A percentile compares a stretch with the other conserved stretches of the same genome.
phyloP scores from a whole-genome alignment of 2,888 invertebrate species.

The Yponomeuta malinellus region DNA sequence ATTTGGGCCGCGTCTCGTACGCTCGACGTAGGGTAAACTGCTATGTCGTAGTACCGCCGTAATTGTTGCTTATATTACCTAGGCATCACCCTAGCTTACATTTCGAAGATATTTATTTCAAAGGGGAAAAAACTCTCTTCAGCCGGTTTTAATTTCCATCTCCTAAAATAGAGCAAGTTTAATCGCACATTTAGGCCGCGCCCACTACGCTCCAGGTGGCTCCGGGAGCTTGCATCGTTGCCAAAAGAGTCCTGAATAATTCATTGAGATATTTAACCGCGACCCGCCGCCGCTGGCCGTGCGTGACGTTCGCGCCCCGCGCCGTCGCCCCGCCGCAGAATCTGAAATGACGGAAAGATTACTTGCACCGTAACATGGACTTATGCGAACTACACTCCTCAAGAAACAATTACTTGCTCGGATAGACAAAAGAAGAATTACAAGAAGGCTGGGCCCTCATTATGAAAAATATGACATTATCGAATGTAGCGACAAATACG shows the following conservation, averaged over 20 bases:
- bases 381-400: not conserved
- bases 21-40: constrained; percentile 55
- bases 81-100: not conserved
- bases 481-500: too few relatives aligned
- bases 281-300: constrained; percentile 37
- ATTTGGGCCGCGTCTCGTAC: constrained; percentile 51
- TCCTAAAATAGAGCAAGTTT: constrained; percentile 9
- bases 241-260: constrained; percentile 69
- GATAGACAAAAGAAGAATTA: not conserved
- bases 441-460: too few relatives aligned
- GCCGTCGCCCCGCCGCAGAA: constrained; percentile 19
- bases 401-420: not conserved
- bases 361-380: constrained; percentile 18
- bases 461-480: too few relatives aligned
- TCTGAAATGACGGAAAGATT: constrained; percentile 40
- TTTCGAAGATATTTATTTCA: too few relatives aligned
- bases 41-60: too few relatives aligned
- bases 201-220: constrained; percentile 71
- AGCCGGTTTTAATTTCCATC: constrained; percentile 12
- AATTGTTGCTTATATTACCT: too few relatives aligned
- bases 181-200: constrained; percentile 30
- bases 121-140: too few relatives aligned
- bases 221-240: constrained; percentile 41
- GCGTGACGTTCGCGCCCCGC: constrained; percentile 36
- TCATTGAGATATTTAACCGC: constrained; percentile 65